Evolutionary conservation across 2,113 vertebrate genomes (phyloP).

Genomic region (Neogobius melanostomus): DNA sequence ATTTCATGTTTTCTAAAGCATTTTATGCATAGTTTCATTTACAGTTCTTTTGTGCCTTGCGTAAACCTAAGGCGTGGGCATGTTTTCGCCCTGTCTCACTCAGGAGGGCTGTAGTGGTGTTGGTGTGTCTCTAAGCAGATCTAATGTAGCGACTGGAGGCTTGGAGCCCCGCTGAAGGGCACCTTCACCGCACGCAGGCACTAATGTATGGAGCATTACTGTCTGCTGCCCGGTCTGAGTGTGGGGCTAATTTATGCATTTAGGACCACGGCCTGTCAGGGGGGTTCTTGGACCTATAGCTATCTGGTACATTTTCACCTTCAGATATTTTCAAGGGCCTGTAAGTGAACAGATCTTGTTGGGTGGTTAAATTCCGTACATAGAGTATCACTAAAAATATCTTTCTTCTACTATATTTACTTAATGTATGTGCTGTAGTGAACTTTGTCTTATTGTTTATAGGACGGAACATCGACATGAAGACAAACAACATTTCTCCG

Average conservation of each 20-base stretch:
- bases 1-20: not conserved
- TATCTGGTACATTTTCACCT: not conserved
- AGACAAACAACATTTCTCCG: not conserved
- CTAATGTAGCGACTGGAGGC: slow-evolving; percentile 6
- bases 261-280: not conserved
- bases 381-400: not conserved
- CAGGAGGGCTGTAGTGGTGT: not conserved
- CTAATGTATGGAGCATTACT: slow-evolving; percentile 3
- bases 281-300: not conserved
- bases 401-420: too few relatives aligned
- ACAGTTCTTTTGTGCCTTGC: not conserved
- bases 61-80: not conserved
- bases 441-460: slow-evolving; percentile 13
- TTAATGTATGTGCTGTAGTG: not conserved
- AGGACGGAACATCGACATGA: slow-evolving; percentile 26
- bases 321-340: not conserved
- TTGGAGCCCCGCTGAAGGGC: slow-evolving; percentile 26
- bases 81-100: not conserved
- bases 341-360: not conserved
- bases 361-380: not conserved
- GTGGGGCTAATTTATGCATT: not conserved
- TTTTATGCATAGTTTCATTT: not conserved
- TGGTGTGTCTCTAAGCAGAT: not conserved
- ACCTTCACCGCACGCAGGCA: slow-evolving; percentile 22
- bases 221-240: not conserved